A percentile compares a stretch with the other conserved stretches of the same genome.
Conservation (phyloP, 2,113 vertebrate species). For the Sakesphorus luctuosus region DNA sequence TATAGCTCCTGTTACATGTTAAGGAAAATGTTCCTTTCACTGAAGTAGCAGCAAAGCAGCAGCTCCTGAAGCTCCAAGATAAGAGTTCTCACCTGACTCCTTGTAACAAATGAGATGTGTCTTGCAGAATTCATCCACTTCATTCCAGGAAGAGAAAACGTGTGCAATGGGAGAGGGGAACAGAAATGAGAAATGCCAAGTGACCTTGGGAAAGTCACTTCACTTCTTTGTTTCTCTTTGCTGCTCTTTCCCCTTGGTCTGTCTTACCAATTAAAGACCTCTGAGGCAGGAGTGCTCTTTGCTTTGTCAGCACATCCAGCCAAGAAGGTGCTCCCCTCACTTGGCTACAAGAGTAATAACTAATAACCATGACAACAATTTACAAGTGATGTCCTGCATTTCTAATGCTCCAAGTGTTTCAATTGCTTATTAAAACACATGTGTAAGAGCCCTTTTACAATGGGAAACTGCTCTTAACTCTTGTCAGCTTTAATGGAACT, state of each 20-base stretch:
- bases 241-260: neutral
- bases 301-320: neutral
- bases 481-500: neutral
- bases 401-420: neutral
- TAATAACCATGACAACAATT: conserved; percentile 12
- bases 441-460: neutral
- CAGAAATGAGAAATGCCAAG: neutral
- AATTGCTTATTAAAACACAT: neutral
- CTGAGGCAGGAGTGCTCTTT: neutral
- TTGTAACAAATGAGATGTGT: conserved; percentile 1
- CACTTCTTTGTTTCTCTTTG: neutral
- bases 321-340: neutral
- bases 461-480: neutral
- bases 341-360: neutral
- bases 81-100: conserved; percentile 47
- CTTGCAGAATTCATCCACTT: conserved; percentile 14
- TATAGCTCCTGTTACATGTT: neutral
- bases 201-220: conserved; percentile 33
- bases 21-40: neutral
- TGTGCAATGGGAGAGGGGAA: neutral
- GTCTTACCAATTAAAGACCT: neutral
- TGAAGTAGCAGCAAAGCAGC: neutral
- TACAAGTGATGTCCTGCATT: neutral
- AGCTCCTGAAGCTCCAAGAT: conserved; percentile 40
- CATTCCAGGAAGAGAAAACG: neutral